Evolutionary conservation across 2,888 invertebrate species (phyloP), one percentile per base, ranked within the genome.

Genomic region (Chorisops tibialis): DNA sequence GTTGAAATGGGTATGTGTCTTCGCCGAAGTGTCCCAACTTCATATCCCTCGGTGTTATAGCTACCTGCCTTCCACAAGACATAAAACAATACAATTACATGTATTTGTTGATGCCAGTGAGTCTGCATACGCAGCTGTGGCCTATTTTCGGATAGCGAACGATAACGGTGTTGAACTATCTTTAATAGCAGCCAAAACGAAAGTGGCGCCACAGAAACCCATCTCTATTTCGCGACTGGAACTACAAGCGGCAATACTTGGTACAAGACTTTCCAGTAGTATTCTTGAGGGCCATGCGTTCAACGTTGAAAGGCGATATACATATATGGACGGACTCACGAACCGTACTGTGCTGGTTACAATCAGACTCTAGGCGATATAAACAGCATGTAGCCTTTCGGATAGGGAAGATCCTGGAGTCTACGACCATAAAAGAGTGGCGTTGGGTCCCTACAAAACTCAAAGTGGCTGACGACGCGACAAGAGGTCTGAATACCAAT

Each of bases 41-140:
- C 47, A 56, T 9, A 45, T 67, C n/a, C 65, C 66, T 11, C 54
- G 66, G 50, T 66, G 65, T 30, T 65, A 67, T 59, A 14, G 11
- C 12, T 30, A 65, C 65, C 51, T 21, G 14, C 41, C 16, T 16
- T 3, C 16, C 1, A 16, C 2, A 16, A 18, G 18, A 12, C 41
- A 16, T 41, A 41, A 41, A 41, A 41, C 41, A 21, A 54, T 58
- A 43, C 41, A 59, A 30, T 4, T 59, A 19, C 59, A 59, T 30
- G 19, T 59, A n/a, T 59, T 59, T 22, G 30, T 39, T 2, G 58
- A 58, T 21, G 58, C 58, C 18, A 41, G 3, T 3, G 16, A 41
- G 18, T 14, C 14, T 19, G 47, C 21, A 47, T 47, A 47, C 37
- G 59, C 59, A 6, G 19, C 47, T 21, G 47, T 47, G 18, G 21